Evolutionary conservation across 2,888 invertebrate species (phyloP), one percentile per base, ranked within the genome.

Genomic region (Callinectes sapidus): DNA sequence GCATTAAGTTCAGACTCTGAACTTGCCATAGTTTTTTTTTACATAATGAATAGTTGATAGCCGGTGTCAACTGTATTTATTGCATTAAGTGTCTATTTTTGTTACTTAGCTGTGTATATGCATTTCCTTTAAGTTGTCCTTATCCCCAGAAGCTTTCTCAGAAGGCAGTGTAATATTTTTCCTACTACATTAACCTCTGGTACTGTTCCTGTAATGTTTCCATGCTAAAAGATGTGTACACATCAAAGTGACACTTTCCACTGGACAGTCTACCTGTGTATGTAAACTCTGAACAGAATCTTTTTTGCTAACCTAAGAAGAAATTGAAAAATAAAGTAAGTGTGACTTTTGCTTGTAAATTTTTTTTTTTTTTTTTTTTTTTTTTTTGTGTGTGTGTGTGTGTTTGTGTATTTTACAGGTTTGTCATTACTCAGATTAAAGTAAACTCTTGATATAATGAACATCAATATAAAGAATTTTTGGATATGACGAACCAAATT

Each of bases 1-100:
- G 92, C 92, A 90, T 92, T 90, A 39, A 39, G 55, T 92, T 92
- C 92, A 87, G 90, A 61, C 81, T 85, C 23, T 42, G 61, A 54
- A 48, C 54, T 90, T 90, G 54, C 48, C 35, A 39, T 85, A 77
- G 48, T 85, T 71, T 71, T 90, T 71, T 90, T 39, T 71, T 89
- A 28, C 39, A 87, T 89, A 89, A 66, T 39, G 66, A 48, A 66
- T 89, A 89, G 66, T 89, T 89, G 89, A 89, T 66, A 89, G 89
- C 89, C 66, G 14, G 23, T 89, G 89, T 89, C 89, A 66, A n/a
- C n/a, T 16, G 61, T 88, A 88, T 88, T 88, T 88, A 88, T 88
- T 88, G 66, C 54, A 89, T 89, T 89, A 35, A 89, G 66, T 89
- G 89, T 86, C 42, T 86, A 42, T 89, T 89, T 42, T 89, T 66